phyloP scores from a whole-genome alignment of 2,797 vertebrate genomes.

The Cossypha heuglini region DNA sequence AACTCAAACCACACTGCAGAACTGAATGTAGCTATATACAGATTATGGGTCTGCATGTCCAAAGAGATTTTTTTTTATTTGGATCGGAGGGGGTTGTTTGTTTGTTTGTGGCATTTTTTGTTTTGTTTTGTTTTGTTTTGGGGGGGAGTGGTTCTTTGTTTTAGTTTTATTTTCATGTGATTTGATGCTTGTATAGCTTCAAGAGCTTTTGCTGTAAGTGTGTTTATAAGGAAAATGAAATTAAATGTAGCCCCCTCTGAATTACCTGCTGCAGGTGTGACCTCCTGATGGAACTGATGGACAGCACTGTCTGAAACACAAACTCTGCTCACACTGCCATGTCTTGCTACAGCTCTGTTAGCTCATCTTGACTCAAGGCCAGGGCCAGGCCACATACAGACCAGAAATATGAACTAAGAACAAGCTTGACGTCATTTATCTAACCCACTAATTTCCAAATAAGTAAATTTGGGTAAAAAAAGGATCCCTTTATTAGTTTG shows the following conservation, averaged over 20 bases:
- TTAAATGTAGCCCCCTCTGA: not conserved
- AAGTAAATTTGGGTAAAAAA: not conserved
- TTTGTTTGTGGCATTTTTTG: not conserved
- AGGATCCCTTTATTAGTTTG: not conserved
- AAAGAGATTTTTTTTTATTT: not conserved
- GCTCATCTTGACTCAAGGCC: not conserved
- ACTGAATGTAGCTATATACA: not conserved
- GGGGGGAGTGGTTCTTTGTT: not conserved
- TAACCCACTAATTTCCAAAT: not conserved
- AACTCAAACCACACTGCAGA: not conserved
- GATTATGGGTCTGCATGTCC: not conserved
- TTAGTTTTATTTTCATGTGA: not conserved
- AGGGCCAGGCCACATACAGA: not conserved
- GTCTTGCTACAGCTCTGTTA: not conserved
- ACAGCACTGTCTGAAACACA: not conserved
- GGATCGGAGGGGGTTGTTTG: accelerated
- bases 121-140: not conserved
- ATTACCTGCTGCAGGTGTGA: not conserved
- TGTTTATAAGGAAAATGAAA: not conserved
- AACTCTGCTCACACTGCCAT: not conserved
- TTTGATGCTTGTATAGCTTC: not conserved
- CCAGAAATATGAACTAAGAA: not conserved
- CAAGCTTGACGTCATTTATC: not conserved
- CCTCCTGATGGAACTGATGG: not conserved
- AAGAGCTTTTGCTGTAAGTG: not conserved